Conservation (phyloP, 2,888 invertebrate species). For the Callinectes sapidus region DNA sequence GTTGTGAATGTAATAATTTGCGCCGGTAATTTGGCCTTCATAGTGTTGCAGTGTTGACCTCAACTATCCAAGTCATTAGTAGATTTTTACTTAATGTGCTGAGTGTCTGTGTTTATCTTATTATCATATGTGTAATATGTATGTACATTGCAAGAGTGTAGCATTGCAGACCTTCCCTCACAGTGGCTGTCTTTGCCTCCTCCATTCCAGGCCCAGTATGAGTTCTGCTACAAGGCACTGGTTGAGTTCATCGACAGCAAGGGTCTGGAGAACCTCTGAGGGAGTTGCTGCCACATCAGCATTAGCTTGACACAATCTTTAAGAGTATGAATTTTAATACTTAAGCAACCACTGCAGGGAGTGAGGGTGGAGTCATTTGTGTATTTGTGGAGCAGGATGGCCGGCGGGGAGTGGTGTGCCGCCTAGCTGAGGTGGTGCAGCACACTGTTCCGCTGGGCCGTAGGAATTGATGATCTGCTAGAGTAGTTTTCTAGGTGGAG, state of each 20-base stretch:
- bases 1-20: not conserved
- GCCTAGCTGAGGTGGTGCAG: not conserved
- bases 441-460: not conserved
- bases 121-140: not conserved
- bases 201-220: slow-evolving; percentile 82
- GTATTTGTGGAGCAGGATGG: not conserved
- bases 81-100: not conserved
- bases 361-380: slow-evolving; percentile 15
- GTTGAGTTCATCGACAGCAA: slow-evolving; percentile 82
- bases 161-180: not conserved
- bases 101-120: not conserved
- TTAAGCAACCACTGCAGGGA: slow-evolving; percentile 35
- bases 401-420: not conserved
- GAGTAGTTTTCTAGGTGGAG: slow-evolving; percentile 24
- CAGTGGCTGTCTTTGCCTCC: not conserved
- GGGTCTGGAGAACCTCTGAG: slow-evolving; percentile 68
- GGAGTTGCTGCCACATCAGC: not conserved
- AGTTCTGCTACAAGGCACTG: slow-evolving; percentile 94
- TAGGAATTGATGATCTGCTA: slow-evolving; percentile 15
- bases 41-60: no score
- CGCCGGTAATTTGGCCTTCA: not conserved
- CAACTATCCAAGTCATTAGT: no score
- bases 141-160: not conserved
- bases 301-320: slow-evolving; percentile 28
- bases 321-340: slow-evolving; percentile 25